Base-by-base conservation (phyloP, 2,113 vertebrate species). In the Sebastes schlegelii region DNA sequence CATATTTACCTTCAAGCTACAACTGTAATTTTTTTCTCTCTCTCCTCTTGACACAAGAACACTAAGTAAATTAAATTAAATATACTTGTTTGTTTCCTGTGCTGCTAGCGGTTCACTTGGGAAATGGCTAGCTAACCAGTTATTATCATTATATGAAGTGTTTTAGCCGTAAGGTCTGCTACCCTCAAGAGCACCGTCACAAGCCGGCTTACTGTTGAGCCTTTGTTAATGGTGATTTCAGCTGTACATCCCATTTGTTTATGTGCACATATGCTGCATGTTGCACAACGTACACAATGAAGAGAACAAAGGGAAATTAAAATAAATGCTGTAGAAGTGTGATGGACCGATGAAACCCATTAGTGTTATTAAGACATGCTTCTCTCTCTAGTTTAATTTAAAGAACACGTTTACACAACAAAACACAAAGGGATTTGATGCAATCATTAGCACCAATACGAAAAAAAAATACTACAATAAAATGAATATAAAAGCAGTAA, bases 141-240 rank as follows among this genome's bases (percentile, higher is more conserved):
- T 75, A 62, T 54, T 74, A 57, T 65, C 52, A 71, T 71, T 77
- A 69, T 52, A 80, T 80, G 71, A 82, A 67, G 52, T 74, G 51
- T 64, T 88, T 80, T 71, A 64, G 48, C 54, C 23, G 7, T n/a
- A 1, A 79, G 51, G 21, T 57, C 64, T 80, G 23, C 17, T 64
- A 19, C 13, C 26, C 58, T 61, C 26, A 63, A n/a, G 8, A 61
- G 63, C 45, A 58, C 17, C 51, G 43, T 58, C 64, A 75, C 3
- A 9, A 23, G 46, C 14, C 0, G 4, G 79, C 45, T 83, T 74
- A 54, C 46, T 81, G 26, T 82, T 86, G 19, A 66, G 43, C 70
- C 54, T 76, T 72, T 70, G 23, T 70, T 74, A 77, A 77, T 82
- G 49, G 67, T 62, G 40, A 40, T 86, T 88, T 73, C 10, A 49